Conservation (phyloP, 1,140 invertebrate species). For the Musca domestica region DNA sequence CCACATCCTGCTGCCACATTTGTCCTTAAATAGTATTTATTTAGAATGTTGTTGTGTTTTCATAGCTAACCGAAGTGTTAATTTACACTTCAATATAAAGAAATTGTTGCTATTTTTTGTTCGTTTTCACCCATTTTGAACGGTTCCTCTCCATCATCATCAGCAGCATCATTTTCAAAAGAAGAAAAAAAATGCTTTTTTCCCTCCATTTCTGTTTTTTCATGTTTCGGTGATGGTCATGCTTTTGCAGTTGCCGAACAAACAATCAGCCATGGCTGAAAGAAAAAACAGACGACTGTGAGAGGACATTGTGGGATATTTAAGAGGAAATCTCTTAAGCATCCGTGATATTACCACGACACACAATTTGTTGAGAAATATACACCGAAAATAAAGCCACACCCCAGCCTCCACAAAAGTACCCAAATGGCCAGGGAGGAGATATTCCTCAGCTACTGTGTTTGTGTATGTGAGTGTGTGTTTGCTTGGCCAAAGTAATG, state of each 20-base stretch:
- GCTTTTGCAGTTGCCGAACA: too few relatives aligned
- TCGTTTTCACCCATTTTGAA: too few relatives aligned
- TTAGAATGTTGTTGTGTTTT: constrained; percentile 4
- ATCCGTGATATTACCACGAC: constrained; percentile 15
- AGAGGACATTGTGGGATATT: background rate
- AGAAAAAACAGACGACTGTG: too few relatives aligned
- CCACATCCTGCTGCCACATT: too few relatives aligned
- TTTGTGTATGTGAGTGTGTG: too few relatives aligned
- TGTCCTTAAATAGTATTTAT: too few relatives aligned
- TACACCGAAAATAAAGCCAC: background rate
- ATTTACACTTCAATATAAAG: constrained; percentile 11
- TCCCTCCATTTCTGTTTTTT: background rate
- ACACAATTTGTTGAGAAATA: background rate
- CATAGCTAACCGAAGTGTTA: constrained; percentile 19
- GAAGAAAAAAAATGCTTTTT: background rate
- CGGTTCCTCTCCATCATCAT: too few relatives aligned
- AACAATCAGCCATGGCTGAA: too few relatives aligned
- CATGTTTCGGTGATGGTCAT: too few relatives aligned
- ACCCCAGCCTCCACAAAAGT: background rate
- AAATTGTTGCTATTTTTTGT: too few relatives aligned
- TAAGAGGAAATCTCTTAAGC: constrained; percentile 18
- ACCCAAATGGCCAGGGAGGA: background rate
- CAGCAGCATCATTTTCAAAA: constrained; percentile 7
- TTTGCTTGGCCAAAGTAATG: background rate
- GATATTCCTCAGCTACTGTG: too few relatives aligned